These are phyloP conservation scores for Mionectes macconnelli DNA, from an alignment of 2,113 vertebrate species.

Conservation along the genomic window DNA sequence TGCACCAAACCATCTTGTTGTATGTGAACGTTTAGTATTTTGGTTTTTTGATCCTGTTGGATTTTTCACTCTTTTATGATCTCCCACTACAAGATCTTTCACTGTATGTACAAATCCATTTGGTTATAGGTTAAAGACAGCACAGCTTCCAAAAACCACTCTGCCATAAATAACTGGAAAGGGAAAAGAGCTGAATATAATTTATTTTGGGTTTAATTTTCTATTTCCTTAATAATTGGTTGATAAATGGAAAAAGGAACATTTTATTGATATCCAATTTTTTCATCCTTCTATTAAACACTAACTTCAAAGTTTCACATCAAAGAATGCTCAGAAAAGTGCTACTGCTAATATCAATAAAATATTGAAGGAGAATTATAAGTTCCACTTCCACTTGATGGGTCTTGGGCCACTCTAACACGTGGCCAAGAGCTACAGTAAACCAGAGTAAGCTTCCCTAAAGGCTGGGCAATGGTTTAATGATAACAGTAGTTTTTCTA, in stretches of 20 bases:
- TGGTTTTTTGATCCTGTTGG: background rate
- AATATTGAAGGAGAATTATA: background rate
- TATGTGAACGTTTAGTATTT: background rate
- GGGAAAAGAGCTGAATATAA: background rate
- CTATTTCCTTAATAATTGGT: background rate
- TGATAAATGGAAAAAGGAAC: background rate
- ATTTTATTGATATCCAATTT: background rate
- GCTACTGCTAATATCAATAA: background rate
- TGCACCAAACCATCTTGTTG: background rate
- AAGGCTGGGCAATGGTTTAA: background rate
- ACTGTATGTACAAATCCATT: background rate
- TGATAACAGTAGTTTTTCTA: background rate
- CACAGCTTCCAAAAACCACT: background rate
- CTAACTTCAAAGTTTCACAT: background rate
- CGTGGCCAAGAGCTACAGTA: background rate
- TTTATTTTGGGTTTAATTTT: background rate
- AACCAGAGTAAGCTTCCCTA: background rate
- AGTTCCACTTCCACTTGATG: background rate
- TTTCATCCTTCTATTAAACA: background rate
- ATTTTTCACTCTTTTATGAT: background rate
- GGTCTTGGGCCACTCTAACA: background rate
- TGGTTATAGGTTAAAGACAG: background rate
- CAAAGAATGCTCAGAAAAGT: background rate
- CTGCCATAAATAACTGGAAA: background rate
- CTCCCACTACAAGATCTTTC: background rate